These are phyloP conservation scores for Phodopus roborovskii DNA, from an alignment of 2,113 vertebrate species.

Conservation along the genomic window DNA sequence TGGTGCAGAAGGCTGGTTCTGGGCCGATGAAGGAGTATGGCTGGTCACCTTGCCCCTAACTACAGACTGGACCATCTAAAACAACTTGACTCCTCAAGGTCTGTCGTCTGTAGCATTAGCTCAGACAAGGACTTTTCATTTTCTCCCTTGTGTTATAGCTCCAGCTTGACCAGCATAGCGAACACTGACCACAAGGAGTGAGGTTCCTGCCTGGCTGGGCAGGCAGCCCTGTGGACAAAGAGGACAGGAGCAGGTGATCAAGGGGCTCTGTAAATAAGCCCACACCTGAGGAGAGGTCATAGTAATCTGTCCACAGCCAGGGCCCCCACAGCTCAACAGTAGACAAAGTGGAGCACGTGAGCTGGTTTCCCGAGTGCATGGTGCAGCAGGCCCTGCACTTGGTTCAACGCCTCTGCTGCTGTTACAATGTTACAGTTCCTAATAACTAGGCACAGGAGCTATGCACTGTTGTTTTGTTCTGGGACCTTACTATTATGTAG, in stretches of 20 bases:
- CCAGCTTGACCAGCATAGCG: neutral
- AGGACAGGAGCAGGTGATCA: neutral
- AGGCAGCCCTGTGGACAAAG: neutral
- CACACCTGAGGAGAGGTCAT: neutral
- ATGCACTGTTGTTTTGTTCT: neutral
- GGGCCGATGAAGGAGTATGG: neutral
- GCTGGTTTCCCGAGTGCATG: fast-evolving
- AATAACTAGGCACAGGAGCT: neutral
- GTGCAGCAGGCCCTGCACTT: neutral
- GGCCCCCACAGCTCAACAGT: neutral
- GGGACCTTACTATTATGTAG: neutral
- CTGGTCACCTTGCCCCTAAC: constrained; percentile 4
- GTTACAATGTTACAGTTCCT: neutral
- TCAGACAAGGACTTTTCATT: neutral
- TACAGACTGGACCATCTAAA: neutral
- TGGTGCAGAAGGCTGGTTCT: neutral
- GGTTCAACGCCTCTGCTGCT: neutral
- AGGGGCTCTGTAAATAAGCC: neutral
- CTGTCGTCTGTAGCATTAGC: neutral
- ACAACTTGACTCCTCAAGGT: neutral
- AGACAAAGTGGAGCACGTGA: neutral
- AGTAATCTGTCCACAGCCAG: neutral
- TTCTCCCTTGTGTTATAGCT: neutral
- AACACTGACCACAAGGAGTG: neutral
- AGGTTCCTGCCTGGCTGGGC: neutral